Base-by-base conservation (phyloP, 2,888 invertebrate species). In the Steromphala cineraria region DNA sequence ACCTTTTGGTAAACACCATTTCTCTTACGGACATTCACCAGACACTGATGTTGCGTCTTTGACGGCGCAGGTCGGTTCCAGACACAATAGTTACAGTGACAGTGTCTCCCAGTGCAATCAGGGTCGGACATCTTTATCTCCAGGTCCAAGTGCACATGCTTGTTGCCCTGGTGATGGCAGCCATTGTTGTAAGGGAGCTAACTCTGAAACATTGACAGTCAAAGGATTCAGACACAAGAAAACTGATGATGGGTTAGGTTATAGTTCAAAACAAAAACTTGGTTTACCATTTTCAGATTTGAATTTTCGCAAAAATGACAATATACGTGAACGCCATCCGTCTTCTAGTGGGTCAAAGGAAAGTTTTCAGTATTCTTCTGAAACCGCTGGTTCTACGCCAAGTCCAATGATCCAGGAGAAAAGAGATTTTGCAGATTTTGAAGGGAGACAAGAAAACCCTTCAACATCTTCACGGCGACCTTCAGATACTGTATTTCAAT, bases 1-100 rank as follows among this genome's bases (percentile, higher is more conserved):
- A 24, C 80, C 80, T 13, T 46, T 53, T 24, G 31, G 76, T 0
- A 62, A 75, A 21, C 81, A 79, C 7, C 81, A 79, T 52, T 81
- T 83, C 62, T 81, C 76, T 53, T 83, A 81, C 67, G 79, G 81
- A 13, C 79, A 74, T 53, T 81, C 83, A 2, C 75, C 82, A 17
- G 83, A 81, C 8, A 76, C 67, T 3, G 80, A 79, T 67, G 28
- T 53, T 53, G 56, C 62, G 31, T 24, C 56, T 40, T 17, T 62
- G 75, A 15, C 53, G 62, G 40, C 77, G 74, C 80, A 62, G 78
- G 52, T 28, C 13, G 67, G 31, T 40, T 62, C 78, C 17, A 46
- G 56, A 17, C 19, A 78, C n/a, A 71, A 31, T 53, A 75, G 53
- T 31, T 75, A 53, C 75, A 75, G 75, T 28, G 75, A 75, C 75